These are phyloP conservation scores for Phasianus colchicus DNA, from an alignment of 2,113 vertebrate genomes.

Conservation along the genomic window DNA sequence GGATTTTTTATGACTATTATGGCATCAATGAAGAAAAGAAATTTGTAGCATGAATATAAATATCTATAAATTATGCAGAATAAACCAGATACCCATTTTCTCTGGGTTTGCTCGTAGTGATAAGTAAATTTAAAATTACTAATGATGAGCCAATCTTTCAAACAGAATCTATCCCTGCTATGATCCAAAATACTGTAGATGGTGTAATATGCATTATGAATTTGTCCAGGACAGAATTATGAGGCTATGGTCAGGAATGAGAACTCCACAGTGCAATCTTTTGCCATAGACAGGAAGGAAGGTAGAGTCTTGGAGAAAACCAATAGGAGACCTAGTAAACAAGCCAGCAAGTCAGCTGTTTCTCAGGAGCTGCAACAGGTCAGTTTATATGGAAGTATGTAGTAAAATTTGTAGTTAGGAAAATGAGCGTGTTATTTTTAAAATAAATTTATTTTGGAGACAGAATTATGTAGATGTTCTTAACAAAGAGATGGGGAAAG, in stretches of 20 bases:
- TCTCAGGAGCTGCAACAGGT: neutral
- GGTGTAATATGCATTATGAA: neutral
- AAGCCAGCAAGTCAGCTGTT: neutral
- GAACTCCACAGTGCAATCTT: neutral
- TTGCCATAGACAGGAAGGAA: neutral
- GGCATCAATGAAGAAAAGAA: neutral
- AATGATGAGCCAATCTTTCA: neutral
- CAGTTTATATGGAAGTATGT: neutral
- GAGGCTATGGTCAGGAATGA: neutral
- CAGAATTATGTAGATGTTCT: neutral
- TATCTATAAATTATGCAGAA: neutral
- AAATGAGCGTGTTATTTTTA: neutral
- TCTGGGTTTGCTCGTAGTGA: neutral
- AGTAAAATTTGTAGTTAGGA: neutral
- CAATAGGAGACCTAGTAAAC: neutral
- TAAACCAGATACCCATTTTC: neutral
- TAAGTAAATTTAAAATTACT: neutral
- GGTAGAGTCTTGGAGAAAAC: neutral
- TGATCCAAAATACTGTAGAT: neutral
- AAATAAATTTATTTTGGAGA: neutral
- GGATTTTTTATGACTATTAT: neutral
- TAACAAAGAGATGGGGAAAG: neutral
- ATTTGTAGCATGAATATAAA: neutral
- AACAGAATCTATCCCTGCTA: neutral
- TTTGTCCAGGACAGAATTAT: neutral